These are phyloP conservation scores for Tyrophagus putrescentiae DNA, from an alignment of 1,140 invertebrate genomes.

Conservation along the genomic window DNA sequence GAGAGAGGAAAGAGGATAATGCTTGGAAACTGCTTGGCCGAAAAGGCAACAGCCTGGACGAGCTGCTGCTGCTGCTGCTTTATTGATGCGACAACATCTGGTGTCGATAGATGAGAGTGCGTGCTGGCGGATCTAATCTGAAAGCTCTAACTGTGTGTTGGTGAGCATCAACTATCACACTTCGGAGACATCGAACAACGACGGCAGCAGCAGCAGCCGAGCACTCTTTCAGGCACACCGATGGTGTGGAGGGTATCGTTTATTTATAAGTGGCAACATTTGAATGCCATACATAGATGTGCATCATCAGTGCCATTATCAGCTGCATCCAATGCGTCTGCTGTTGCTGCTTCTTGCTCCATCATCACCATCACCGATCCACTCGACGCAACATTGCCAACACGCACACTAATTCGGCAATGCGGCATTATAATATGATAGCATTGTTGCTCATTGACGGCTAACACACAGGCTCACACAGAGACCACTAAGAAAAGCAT, in stretches of 20 bases:
- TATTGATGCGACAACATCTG: slow-evolving; percentile 15
- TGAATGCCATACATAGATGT: slow-evolving; percentile 3
- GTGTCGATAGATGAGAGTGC: slow-evolving; percentile 2
- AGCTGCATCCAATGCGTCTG: not conserved
- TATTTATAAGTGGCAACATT: slow-evolving; percentile 5
- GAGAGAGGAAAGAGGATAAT: not conserved
- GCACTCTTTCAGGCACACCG: too few relatives aligned
- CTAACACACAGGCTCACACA: too few relatives aligned
- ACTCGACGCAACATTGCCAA: too few relatives aligned
- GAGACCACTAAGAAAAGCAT: too few relatives aligned
- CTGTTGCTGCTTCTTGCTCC: not conserved
- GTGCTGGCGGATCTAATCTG: not conserved
- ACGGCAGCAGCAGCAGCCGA: too few relatives aligned
- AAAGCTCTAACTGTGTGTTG: too few relatives aligned
- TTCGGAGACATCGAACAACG: not conserved
- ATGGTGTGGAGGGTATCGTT: too few relatives aligned
- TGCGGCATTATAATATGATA: too few relatives aligned
- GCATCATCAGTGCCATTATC: slow-evolving; percentile 14
- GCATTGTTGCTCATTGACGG: too few relatives aligned
- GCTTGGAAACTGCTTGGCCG: not conserved
- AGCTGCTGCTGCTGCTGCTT: not conserved
- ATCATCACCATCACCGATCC: not conserved
- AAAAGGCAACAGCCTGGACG: slow-evolving; percentile 6
- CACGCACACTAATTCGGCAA: too few relatives aligned
- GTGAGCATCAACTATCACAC: slow-evolving; percentile 1